Conservation (phyloP, 2,888 invertebrate genomes). For the Aproaerema taeniolella region DNA sequence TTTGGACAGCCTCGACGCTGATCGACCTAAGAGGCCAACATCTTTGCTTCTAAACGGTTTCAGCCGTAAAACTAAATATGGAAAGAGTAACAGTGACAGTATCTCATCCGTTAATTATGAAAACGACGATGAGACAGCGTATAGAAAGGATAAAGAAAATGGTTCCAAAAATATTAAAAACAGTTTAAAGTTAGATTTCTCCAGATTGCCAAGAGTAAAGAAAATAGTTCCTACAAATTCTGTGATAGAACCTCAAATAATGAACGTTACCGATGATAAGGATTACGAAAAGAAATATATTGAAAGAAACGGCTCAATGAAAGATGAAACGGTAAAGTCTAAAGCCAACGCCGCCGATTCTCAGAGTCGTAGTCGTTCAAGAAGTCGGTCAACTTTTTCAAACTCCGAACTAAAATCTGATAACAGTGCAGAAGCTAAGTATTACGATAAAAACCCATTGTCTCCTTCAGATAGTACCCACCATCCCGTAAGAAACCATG, state of each 20-base stretch:
- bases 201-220: conserved; percentile 76
- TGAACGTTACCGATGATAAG: conserved; percentile 52
- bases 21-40: conserved; percentile 73
- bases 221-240: conserved; percentile 76
- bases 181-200: conserved; percentile 81
- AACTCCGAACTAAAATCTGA: conserved; percentile 73
- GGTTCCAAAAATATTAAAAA: conserved; percentile 55
- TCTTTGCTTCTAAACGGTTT: conserved; percentile 73
- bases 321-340: conserved; percentile 32
- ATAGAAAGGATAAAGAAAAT: conserved; percentile 48
- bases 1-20: conserved; percentile 39
- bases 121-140: conserved; percentile 37
- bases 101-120: conserved; percentile 35
- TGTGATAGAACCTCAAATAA: conserved; percentile 73
- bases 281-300: conserved; percentile 48
- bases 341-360: conserved; percentile 35
- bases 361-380: conserved; percentile 52
- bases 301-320: conserved; percentile 40
- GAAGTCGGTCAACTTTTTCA: conserved; percentile 61
- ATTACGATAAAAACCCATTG: conserved; percentile 37
- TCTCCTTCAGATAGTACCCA: conserved; percentile 41
- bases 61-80: conserved; percentile 69
- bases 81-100: conserved; percentile 64
- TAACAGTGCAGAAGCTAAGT: conserved; percentile 43
- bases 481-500: conserved; percentile 61